Percentiles rank a stretch among this genome's conserved stretches.
phyloP scores from a whole-genome alignment of 2,113 vertebrate genomes.

The Nerophis lumbriciformis region DNA sequence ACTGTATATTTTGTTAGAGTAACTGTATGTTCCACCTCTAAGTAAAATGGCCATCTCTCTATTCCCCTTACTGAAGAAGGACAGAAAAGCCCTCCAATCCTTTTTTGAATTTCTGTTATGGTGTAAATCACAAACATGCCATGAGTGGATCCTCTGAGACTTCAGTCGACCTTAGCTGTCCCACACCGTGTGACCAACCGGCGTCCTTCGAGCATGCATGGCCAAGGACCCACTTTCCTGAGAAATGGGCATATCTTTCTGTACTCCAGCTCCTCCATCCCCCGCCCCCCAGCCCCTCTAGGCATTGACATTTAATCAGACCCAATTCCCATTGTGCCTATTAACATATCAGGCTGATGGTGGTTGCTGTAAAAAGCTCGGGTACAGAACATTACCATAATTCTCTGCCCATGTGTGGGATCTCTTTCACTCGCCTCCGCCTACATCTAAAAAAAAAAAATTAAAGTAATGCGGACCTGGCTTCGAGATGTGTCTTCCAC shows the following conservation, averaged over 20 bases:
- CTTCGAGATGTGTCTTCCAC: constrained; percentile 22
- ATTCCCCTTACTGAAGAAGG: constrained; percentile 61
- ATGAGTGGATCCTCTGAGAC: constrained; percentile 47
- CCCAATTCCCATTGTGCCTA: constrained; percentile 66
- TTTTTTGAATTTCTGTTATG: constrained; percentile 42
- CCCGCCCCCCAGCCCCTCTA: constrained; percentile 47
- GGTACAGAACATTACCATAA: constrained; percentile 68
- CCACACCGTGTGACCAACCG: constrained; percentile 38
- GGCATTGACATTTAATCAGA: constrained; percentile 73
- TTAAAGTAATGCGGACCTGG: constrained; percentile 40
- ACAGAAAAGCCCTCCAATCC: constrained; percentile 53
- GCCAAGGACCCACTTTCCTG: constrained; percentile 42
- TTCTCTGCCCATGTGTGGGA: constrained; percentile 50
- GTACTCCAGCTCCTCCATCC: not conserved
- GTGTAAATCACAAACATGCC: constrained; percentile 69
- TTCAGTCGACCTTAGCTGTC: constrained; percentile 52
- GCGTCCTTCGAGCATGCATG: constrained; percentile 46
- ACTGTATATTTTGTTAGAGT: not conserved
- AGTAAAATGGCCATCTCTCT: constrained; percentile 23
- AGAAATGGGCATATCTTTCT: constrained; percentile 43
- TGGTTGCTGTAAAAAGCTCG: constrained; percentile 58
- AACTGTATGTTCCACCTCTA: constrained; percentile 7
- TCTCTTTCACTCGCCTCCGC: constrained; percentile 51
- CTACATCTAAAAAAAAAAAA: constrained; percentile 58
- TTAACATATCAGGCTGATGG: constrained; percentile 66